Conservation (phyloP, 2,888 invertebrate species). For the Miltochrista miniata region DNA sequence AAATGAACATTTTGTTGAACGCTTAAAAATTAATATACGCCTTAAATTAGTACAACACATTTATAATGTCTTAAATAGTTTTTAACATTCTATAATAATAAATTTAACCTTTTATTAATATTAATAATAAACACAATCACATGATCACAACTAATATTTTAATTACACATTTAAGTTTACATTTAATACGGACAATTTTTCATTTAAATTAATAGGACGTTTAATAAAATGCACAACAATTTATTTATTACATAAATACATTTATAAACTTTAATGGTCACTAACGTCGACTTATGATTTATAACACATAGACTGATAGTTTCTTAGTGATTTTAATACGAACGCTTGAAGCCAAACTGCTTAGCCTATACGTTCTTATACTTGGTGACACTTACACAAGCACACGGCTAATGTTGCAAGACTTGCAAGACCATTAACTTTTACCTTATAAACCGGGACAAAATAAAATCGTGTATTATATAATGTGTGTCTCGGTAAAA, state of each 20-base stretch:
- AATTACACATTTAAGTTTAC: conserved; percentile 24
- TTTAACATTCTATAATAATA: conserved; percentile 29
- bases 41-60: conserved; percentile 37
- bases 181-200: conserved; percentile 26
- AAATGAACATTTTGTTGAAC: conserved; percentile 31
- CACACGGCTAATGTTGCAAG: no score
- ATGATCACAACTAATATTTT: conserved; percentile 21
- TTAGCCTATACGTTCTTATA: no score
- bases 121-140: conserved; percentile 27
- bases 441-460: no score
- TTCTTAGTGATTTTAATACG: no score
- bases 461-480: no score
- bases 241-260: conserved; percentile 15
- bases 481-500: no score
- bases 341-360: no score
- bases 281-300: no score
- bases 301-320: no score
- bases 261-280: no score
- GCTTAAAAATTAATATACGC: conserved; percentile 20
- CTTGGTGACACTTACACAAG: no score
- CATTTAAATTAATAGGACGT: conserved; percentile 20
- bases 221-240: conserved; percentile 25
- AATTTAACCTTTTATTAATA: conserved; percentile 27
- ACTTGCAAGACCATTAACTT: no score
- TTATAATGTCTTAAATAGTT: conserved; percentile 40